Base-by-base conservation (phyloP, 37 sponge, comb jelly and placozoan genomes). In the Lycopodina hypogea region DNA sequence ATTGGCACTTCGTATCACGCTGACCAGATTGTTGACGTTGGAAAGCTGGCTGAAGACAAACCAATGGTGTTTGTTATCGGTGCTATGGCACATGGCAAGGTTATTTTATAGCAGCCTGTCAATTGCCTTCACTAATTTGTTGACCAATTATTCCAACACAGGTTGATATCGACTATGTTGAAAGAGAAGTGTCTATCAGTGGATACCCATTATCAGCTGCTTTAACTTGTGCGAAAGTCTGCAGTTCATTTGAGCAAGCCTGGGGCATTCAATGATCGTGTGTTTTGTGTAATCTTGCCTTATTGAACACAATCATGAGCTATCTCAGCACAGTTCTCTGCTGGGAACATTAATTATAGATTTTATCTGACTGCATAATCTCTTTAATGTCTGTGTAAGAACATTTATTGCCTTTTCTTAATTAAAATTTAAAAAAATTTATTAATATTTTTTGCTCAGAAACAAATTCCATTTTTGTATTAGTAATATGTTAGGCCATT, bases 131-230 rank as follows among this genome's bases (percentile, higher is more conserved):
- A 23, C 11, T 67, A 30, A 6, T 4, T 67, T 37, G 37, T 36
- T 67, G 53, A 17, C 52, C 8, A 30, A 9, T 12, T 45, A 45
- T 45, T 45, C 48, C 48, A 28, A 21, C 51, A 39, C 69, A 96
- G 94, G 81, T 94, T 55, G 87, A 84, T 2, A 90, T 93, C 12
- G 97, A 96, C 62, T 99, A 99, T 50, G 63, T 83, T 17, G 97
- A 96, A 70, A 85, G 92, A 66, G 95, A 96, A 55, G 87, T 96
- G 17, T 82, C 94, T 56, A 94, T 99, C 70, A 96, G 96, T 84
- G 87, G 93, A 32, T 96, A 96, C 61, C 97, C 96, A n/a, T 72
- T 99, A 3, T 99, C 99, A 32, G 99, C 95, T 36, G 99, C 99
- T 2, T 63, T 96, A 56, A 94, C 99, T 9, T 99, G 99, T 86